These are phyloP conservation scores for Drosophila nigricruria DNA, from an alignment of 2,888 invertebrate species.

Conservation along the genomic window DNA sequence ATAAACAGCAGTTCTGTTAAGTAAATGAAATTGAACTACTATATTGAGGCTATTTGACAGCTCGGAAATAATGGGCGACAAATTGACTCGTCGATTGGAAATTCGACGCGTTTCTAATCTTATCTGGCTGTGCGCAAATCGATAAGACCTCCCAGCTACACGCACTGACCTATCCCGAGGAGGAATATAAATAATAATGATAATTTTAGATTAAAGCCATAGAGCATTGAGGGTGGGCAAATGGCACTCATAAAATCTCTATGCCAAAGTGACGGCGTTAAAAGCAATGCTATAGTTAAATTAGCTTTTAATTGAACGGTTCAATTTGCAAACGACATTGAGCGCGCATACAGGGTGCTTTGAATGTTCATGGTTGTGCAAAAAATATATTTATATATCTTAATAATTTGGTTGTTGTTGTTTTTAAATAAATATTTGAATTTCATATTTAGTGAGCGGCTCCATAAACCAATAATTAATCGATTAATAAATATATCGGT, in stretches of 20 bases:
- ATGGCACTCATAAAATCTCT: conserved; percentile 27
- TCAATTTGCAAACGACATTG: conserved; percentile 28
- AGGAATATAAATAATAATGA: conserved; percentile 24
- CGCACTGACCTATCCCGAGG: conserved; percentile 51
- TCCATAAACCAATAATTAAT: neutral
- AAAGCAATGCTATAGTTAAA: conserved; percentile 33
- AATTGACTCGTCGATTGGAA: conserved; percentile 39
- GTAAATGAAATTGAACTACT: conserved; percentile 25
- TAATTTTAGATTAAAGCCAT: conserved; percentile 35
- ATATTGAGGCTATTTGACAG: conserved; percentile 28
- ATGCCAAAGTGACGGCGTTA: conserved; percentile 9
- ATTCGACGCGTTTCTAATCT: conserved; percentile 37
- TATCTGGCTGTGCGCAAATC: conserved; percentile 44
- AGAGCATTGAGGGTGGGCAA: neutral
- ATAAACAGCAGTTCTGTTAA: conserved; percentile 1
- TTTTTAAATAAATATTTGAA: neutral
- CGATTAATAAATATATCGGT: conserved; percentile 2
- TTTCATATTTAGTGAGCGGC: neutral
- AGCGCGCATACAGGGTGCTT: conserved; percentile 21
- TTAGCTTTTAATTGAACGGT: conserved; percentile 45
- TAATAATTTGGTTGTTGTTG: neutral
- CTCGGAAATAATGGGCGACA: conserved; percentile 37
- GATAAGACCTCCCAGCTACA: conserved; percentile 23
- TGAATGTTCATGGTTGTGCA: neutral
- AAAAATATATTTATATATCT: neutral